A percentile compares a stretch with the other conserved stretches of the same genome.
These are phyloP conservation scores for Cossypha heuglini DNA, from an alignment of 2,797 vertebrate genomes.

Conservation along the genomic window DNA sequence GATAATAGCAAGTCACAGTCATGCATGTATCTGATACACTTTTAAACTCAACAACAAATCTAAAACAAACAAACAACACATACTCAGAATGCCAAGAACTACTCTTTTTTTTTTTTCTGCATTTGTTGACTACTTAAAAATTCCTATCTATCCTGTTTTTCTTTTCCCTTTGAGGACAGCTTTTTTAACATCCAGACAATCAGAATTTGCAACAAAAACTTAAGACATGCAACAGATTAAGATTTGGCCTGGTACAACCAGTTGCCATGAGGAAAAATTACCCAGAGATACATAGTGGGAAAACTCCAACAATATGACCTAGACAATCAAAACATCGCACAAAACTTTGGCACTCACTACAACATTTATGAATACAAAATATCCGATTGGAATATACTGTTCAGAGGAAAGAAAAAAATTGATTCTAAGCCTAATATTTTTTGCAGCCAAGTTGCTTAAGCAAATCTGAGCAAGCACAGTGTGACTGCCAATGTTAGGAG, in stretches of 20 bases:
- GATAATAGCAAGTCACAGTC: slow-evolving; percentile 32
- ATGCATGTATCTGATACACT: neutral
- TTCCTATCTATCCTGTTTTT: neutral
- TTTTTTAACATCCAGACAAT: neutral
- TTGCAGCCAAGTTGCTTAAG: neutral
- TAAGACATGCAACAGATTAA: neutral
- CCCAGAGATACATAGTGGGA: neutral
- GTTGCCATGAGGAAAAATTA: neutral
- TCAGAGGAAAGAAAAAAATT: neutral
- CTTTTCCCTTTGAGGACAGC: neutral
- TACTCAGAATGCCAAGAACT: neutral
- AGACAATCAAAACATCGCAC: neutral
- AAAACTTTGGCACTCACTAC: neutral
- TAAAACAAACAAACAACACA: slow-evolving; percentile 5
- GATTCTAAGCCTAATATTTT: neutral
- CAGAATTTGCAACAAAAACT: neutral
- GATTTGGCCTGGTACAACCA: neutral
- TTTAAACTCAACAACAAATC: slow-evolving; percentile 44
- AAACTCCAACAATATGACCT: neutral
- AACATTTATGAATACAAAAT: neutral
- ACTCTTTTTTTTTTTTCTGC: neutral
- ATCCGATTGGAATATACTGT: neutral
- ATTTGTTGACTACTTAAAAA: neutral
- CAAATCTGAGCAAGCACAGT: neutral
- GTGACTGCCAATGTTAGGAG: fast-evolving